phyloP scores from a whole-genome alignment of 2,113 vertebrate species.

The Halichoerus grypus region DNA sequence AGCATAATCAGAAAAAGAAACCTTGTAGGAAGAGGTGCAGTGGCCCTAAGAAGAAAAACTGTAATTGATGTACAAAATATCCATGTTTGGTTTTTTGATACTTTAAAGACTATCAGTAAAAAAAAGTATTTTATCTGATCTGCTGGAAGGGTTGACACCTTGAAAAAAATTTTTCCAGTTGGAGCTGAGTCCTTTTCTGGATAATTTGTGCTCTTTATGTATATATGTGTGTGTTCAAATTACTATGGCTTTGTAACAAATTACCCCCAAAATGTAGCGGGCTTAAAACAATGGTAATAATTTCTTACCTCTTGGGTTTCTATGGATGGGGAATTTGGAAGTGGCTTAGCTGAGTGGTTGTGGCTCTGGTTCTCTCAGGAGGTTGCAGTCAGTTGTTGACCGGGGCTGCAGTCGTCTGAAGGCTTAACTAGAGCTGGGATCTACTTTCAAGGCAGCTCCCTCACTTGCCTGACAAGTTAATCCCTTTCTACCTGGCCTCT shows the following conservation, averaged over 20 bases:
- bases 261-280: neutral
- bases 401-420: accelerated
- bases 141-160: neutral
- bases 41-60: neutral
- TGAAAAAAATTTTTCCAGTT: neutral
- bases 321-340: neutral
- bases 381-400: accelerated
- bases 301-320: neutral
- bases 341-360: neutral
- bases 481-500: accelerated
- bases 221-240: neutral
- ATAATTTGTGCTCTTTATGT: neutral
- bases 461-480: accelerated
- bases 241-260: neutral
- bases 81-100: neutral
- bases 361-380: neutral
- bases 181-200: neutral
- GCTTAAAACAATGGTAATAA: neutral
- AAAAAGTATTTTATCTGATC: neutral
- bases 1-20: neutral
- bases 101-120: neutral
- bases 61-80: neutral
- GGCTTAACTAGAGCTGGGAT: neutral
- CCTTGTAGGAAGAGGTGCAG: neutral
- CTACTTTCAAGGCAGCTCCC: neutral